Base-by-base conservation (phyloP, 1,140 invertebrate genomes). In the Rhopalosiphum padi region DNA sequence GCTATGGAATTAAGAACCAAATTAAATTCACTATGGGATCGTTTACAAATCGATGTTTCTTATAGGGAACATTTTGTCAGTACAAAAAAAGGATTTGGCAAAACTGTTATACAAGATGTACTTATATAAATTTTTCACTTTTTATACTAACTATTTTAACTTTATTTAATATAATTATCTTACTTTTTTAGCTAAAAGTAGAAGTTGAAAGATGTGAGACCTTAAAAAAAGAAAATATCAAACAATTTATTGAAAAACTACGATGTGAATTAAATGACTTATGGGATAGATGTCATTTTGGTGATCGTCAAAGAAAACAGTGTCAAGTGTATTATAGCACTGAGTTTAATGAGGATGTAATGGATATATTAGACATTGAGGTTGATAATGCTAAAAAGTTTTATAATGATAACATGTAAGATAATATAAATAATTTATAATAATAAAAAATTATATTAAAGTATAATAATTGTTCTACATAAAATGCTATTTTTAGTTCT, bases 371-470 rank as follows among this genome's bases (percentile, higher is more conserved):
- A 37, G 94, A 94, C 21, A 55, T 89, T 85, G 91, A 94, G 94
- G 93, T 93, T 37, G 83, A 90, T n/a, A 86, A 77, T 35, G n/a
- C 93, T 9, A 90, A 82, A 86, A 86, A 94, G 30, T 94, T 91
- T 46, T 94, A 94, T 92, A 55, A 91, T 85, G 86, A 94, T 87
- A 94, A 94, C n/a, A 91, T 83, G 94, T 94, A 93, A 91, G 37
- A 30, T 30, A 68, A 48, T 8, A n/a, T n/a, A 77, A 41, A 41
- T 41, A 41, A 41, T 41, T 41, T 41, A 77, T n/a, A 77, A n/a
- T n/a, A 35, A 6, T 35, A n/a, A 77, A n/a, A 3, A 37, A 83
- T 41, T 83, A 1, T 23, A 21, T 37, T 83, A 83, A 37, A 9
- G 22, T 3, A 3, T 5, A 60, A 77, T 60, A 46, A 43, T 77